phyloP scores from a whole-genome alignment of 2,888 invertebrate genomes.

The Chalcosyrphus nemorum region DNA sequence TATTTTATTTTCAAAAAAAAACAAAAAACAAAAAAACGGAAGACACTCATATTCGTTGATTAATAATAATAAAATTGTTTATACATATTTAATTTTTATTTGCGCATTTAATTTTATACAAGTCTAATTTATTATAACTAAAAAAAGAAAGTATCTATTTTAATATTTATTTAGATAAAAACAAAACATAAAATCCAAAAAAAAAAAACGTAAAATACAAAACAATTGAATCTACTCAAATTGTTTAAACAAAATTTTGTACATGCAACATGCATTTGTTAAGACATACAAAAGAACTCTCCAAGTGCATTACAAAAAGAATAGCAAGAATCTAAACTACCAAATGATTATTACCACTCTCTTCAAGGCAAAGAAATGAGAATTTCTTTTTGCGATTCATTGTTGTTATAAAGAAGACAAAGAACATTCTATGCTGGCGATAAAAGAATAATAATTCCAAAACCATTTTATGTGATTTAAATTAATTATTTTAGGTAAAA shows the following conservation, averaged over 20 bases:
- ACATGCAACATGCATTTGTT: conserved; percentile 46
- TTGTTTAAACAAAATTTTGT: conserved; percentile 32
- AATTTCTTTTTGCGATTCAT: conserved; percentile 35
- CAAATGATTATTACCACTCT: conserved; percentile 34
- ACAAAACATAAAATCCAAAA: neutral
- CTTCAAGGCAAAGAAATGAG: conserved; percentile 11
- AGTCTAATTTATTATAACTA: conserved; percentile 62
- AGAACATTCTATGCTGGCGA: conserved; percentile 46
- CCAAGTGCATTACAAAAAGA: conserved; percentile 64
- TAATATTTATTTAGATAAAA: conserved; percentile 66
- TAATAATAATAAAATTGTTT: conserved; percentile 36
- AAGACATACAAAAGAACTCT: conserved; percentile 58
- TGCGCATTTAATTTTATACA: conserved; percentile 63
- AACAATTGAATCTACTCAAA: conserved; percentile 63
- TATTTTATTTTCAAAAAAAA: conserved; percentile 34
- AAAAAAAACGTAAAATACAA: conserved; percentile 8
- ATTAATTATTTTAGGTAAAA: conserved; percentile 67
- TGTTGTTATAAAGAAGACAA: conserved; percentile 36
- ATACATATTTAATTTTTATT: conserved; percentile 53
- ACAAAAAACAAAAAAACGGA: conserved; percentile 23
- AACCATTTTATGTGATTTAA: conserved; percentile 71
- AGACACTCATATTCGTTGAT: conserved; percentile 41
- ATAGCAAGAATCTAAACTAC: conserved; percentile 45
- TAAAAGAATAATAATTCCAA: conserved; percentile 56
- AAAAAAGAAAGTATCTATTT: conserved; percentile 61